Evolutionary conservation across 1,140 invertebrate species (phyloP).

Genomic region (Matsumurasca onukii): DNA sequence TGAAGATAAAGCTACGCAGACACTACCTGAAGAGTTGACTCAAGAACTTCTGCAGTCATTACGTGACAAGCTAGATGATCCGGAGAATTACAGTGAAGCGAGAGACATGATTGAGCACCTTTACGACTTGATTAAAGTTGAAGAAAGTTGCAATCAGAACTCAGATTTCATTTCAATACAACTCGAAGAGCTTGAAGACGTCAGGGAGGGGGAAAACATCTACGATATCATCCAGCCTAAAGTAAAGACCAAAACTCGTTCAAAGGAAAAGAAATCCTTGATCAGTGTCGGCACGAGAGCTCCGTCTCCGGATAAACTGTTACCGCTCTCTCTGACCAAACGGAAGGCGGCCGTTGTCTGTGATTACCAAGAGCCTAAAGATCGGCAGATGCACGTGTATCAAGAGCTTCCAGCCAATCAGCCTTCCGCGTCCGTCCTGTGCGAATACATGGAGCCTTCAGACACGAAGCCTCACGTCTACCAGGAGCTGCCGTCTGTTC

Average conservation of each 20-base stretch:
- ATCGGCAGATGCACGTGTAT: slow-evolving; percentile 53
- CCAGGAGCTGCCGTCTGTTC: slow-evolving; percentile 49
- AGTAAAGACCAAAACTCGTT: slow-evolving; percentile 48
- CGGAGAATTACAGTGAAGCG: slow-evolving; percentile 70
- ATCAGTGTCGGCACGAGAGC: slow-evolving; percentile 60
- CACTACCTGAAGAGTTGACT: slow-evolving; percentile 71
- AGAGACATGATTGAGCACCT: slow-evolving; percentile 75
- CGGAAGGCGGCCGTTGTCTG: slow-evolving; percentile 45
- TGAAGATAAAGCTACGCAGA: slow-evolving; percentile 69
- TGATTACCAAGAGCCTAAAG: slow-evolving; percentile 57
- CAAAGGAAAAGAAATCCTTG: slow-evolving; percentile 34
- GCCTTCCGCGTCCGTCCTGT: slow-evolving; percentile 43
- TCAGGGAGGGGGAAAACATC: slow-evolving; percentile 52
- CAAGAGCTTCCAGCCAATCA: slow-evolving; percentile 48
- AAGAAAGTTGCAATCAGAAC: slow-evolving; percentile 67
- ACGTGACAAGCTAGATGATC: slow-evolving; percentile 67
- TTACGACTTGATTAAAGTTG: slow-evolving; percentile 74
- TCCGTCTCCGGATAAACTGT: slow-evolving; percentile 61
- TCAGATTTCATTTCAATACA: slow-evolving; percentile 29
- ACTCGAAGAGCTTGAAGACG: slow-evolving; percentile 45
- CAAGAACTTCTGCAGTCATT: slow-evolving; percentile 69
- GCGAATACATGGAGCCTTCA: slow-evolving; percentile 55
- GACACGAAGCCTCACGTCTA: slow-evolving; percentile 54
- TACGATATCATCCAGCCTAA: slow-evolving; percentile 62
- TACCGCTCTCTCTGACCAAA: slow-evolving; percentile 44